Base-by-base conservation (phyloP, 2,888 invertebrate species). In the Abrostola triplasia region DNA sequence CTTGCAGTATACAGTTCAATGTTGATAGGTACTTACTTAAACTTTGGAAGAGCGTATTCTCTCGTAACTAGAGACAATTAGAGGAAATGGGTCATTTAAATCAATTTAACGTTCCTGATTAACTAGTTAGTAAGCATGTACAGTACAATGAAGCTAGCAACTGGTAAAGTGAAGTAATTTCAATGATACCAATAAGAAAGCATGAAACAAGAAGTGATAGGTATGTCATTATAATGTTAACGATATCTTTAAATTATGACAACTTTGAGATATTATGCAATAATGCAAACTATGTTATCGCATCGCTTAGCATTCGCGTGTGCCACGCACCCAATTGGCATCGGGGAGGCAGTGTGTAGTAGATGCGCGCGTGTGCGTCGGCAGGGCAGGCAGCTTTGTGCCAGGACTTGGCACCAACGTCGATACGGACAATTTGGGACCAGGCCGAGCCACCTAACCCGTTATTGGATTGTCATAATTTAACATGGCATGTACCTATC, bases 401-500 rank as follows among this genome's bases (percentile, higher is more conserved):
- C 83, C 70, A 81, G 81, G 81, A 92, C 88, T 93, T 94, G 93
- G 94, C 92, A 93, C 84, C 86, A 71, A 79, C 78, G 77, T 84
- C 89, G 88, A 88, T 87, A 86, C 88, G 85, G 81, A 91, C 91
- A 90, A 92, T 94, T 93, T 92, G 91, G 92, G 90, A 83, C 76
- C 88, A 83, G 81, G 88, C 91, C 91, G 88, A 89, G 76, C 77
- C 70, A 91, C 90, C 92, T 89, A 92, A 86, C 89, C 88, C 87
- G 90, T 90, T 93, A 94, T 92, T 91, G 92, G 91, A 89, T 92
- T 92, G 92, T 92, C 92, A 92, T 93, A 92, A 93, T 90, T 93
- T 90, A 90, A 88, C 89, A 89, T 88, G 79, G 84, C 87, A 70
- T 87, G 86, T 88, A 90, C 84, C 86, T 88, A 88, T 87, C 82